These are phyloP conservation scores for Lampropteryx suffumata DNA, from an alignment of 2,888 invertebrate species.

Conservation along the genomic window DNA sequence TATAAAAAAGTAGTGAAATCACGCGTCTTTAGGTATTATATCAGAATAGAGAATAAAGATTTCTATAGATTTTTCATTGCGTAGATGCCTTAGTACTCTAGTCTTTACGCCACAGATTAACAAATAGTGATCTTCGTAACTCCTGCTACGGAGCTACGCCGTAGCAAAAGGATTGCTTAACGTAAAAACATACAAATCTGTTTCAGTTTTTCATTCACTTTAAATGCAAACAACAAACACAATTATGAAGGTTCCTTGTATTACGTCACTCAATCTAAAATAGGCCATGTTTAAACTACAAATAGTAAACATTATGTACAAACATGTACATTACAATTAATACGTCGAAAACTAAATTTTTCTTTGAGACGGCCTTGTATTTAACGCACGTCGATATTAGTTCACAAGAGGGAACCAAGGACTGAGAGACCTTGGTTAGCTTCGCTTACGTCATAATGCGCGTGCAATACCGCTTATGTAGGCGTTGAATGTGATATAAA, in stretches of 20 bases:
- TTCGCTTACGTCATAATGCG: constrained; percentile 22
- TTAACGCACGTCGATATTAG: constrained; percentile 10
- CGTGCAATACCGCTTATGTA: constrained; percentile 18
- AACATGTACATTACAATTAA: too few relatives aligned
- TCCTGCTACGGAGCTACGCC: constrained; percentile 22
- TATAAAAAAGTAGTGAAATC: too few relatives aligned
- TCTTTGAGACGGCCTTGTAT: constrained; percentile 16
- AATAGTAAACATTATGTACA: constrained; percentile 3
- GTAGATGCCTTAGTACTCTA: too few relatives aligned
- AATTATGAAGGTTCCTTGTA: not conserved
- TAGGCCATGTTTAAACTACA: constrained; percentile 2
- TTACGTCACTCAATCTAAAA: not conserved
- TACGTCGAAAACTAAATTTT: constrained; percentile 14
- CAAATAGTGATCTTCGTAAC: constrained; percentile 7
- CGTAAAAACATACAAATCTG: not conserved
- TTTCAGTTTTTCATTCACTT: not conserved
- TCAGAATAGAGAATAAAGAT: too few relatives aligned
- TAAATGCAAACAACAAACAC: not conserved
- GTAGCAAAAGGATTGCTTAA: constrained; percentile 9
- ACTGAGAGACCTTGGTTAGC: constrained; percentile 21
- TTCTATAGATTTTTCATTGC: too few relatives aligned
- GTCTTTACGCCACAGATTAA: constrained; percentile 21
- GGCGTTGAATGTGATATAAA: constrained; percentile 15
- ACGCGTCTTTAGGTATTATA: too few relatives aligned
- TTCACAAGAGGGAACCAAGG: constrained; percentile 32